These are phyloP conservation scores for Thryonomys swinderianus DNA, from an alignment of 2,113 vertebrate genomes.

Conservation along the genomic window DNA sequence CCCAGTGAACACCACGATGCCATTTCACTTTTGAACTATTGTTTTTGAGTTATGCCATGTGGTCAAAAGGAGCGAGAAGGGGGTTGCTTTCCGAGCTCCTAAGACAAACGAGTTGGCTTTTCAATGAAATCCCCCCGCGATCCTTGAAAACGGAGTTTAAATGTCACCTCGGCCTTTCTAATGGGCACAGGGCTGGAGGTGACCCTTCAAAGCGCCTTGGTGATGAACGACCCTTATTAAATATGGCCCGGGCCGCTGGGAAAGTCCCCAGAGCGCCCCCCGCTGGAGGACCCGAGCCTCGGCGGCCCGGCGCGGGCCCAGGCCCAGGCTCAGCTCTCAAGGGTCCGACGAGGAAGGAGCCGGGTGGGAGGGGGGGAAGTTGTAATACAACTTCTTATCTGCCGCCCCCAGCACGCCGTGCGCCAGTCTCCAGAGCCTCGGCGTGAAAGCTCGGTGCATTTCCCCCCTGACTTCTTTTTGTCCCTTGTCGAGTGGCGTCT, in stretches of 20 bases:
- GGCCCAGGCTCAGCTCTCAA: background rate
- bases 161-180: conserved; percentile 89
- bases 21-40: conserved; percentile 90
- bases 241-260: conserved; percentile 84
- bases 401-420: conserved; percentile 77
- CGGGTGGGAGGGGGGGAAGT: background rate
- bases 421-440: conserved; percentile 82
- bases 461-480: conserved; percentile 91
- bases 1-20: conserved; percentile 86
- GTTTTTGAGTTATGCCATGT: conserved; percentile 90
- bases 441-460: conserved; percentile 85
- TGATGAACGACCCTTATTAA: conserved; percentile 89
- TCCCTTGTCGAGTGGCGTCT: conserved; percentile 96
- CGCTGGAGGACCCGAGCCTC: conserved; percentile 42
- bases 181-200: conserved; percentile 87
- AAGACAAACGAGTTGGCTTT: conserved; percentile 90
- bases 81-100: conserved; percentile 86
- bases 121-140: conserved; percentile 86
- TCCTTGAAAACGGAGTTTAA: conserved; percentile 89
- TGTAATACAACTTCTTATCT: conserved; percentile 67
- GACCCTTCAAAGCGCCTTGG: conserved; percentile 86
- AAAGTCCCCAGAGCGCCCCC: conserved; percentile 78
- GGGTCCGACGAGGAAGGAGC: background rate
- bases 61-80: conserved; percentile 88
- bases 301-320: background rate